phyloP scores from a whole-genome alignment of 2,888 invertebrate species.

The Drosophila sordidapex region DNA sequence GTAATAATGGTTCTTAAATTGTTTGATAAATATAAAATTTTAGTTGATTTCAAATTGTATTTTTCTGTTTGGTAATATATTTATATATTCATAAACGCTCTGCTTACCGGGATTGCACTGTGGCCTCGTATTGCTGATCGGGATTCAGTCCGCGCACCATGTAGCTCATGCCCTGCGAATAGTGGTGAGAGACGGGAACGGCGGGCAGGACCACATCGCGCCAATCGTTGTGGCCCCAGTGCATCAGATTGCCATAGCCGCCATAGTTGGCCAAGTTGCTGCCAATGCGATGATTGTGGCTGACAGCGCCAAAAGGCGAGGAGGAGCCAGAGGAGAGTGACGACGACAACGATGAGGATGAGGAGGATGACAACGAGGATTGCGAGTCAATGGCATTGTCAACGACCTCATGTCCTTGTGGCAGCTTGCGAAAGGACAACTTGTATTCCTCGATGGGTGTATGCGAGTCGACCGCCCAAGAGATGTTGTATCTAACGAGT shows the following conservation, averaged over 20 bases:
- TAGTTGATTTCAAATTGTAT: background rate
- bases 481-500: slow-evolving; percentile 87
- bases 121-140: slow-evolving; percentile 88
- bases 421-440: slow-evolving; percentile 88
- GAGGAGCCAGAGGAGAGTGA: slow-evolving; percentile 16
- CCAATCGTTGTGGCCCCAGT: slow-evolving; percentile 86
- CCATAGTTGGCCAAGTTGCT: slow-evolving; percentile 72
- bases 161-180: slow-evolving; percentile 88
- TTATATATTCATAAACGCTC: background rate
- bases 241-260: slow-evolving; percentile 83
- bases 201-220: slow-evolving; percentile 87
- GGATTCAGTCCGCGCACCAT: slow-evolving; percentile 88
- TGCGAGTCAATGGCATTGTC: slow-evolving; percentile 85
- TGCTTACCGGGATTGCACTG: slow-evolving; percentile 87
- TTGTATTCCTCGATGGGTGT: slow-evolving; percentile 89
- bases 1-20: background rate
- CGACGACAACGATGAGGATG: slow-evolving; percentile 67
- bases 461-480: slow-evolving; percentile 89
- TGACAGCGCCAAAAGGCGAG: slow-evolving; percentile 70
- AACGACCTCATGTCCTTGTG: slow-evolving; percentile 86
- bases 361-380: slow-evolving; percentile 77
- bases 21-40: background rate
- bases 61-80: background rate
- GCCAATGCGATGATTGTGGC: slow-evolving; percentile 83
- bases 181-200: slow-evolving; percentile 86